Conservation (phyloP, 2,797 vertebrate genomes). For the Urocyon cinereoargenteus region DNA sequence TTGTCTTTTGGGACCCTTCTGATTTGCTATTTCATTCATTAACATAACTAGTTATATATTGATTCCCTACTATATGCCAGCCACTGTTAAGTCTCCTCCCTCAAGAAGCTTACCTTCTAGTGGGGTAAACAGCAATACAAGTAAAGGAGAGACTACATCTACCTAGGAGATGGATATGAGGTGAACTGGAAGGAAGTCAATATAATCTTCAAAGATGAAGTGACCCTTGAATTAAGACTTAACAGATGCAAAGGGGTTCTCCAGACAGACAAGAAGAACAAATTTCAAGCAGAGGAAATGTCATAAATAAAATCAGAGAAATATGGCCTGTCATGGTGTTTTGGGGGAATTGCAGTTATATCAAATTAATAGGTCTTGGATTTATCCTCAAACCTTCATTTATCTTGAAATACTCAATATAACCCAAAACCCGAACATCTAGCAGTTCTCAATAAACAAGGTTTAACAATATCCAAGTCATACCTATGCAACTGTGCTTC, state of each 20-base stretch:
- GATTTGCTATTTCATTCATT: background rate
- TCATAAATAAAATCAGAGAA: slow-evolving; percentile 5
- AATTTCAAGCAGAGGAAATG: background rate
- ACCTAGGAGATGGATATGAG: background rate
- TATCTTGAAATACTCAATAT: background rate
- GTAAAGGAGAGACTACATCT: background rate
- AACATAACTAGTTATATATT: background rate
- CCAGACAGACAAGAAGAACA: background rate
- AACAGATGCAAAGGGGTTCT: background rate
- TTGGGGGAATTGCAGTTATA: background rate
- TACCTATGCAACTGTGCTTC: background rate
- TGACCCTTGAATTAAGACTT: background rate
- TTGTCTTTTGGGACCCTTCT: background rate
- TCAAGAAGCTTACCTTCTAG: slow-evolving; percentile 1
- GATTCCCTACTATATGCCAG: background rate
- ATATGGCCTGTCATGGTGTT: background rate
- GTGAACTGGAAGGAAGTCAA: background rate
- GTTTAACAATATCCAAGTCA: background rate
- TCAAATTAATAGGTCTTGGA: background rate
- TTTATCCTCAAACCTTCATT: background rate
- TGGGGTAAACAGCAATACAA: background rate
- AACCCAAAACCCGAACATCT: background rate
- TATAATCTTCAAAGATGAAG: slow-evolving; percentile 4
- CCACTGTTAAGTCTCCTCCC: background rate
- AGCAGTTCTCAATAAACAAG: background rate